Percentiles rank a stretch among this genome's conserved stretches.
Evolutionary conservation across 2,797 vertebrate species (phyloP).

Genomic region (Pipistrellus kuhlii): DNA sequence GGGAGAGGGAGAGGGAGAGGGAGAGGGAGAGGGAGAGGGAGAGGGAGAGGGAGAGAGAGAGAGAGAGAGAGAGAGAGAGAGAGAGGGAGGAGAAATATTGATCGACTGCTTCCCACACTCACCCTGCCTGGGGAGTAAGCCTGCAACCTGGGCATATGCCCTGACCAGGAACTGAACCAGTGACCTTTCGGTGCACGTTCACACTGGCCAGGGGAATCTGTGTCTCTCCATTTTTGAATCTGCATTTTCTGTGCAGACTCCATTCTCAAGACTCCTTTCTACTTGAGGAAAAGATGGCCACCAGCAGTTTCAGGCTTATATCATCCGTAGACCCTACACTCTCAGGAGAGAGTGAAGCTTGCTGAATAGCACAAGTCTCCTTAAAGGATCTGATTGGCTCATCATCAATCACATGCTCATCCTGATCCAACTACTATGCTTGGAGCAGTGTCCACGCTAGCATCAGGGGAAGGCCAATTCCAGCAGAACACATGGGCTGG

Average conservation of each 20-base stretch:
- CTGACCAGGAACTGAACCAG: not conserved
- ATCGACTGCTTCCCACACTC: too few species aligned
- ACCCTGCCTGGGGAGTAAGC: not conserved
- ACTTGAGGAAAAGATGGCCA: not conserved
- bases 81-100: not conserved
- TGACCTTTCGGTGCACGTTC: not conserved
- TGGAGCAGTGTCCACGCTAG: not conserved
- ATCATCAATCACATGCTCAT: not conserved
- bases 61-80: too few species aligned
- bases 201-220: too few species aligned
- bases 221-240: not conserved
- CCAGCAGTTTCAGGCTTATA: not conserved
- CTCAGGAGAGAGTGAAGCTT: not conserved
- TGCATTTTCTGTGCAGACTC: not conserved
- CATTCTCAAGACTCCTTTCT: not conserved
- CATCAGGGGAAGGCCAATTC: too few species aligned
- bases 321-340: not conserved
- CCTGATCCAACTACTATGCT: not conserved
- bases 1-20: too few species aligned
- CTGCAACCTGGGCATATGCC: not conserved
- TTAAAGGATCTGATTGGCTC: not conserved
- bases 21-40: too few species aligned
- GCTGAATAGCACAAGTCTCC: not conserved
- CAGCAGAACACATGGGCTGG: not conserved
- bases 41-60: too few species aligned